These are phyloP conservation scores for Anastatus disparis DNA, from an alignment of 1,140 invertebrate species.

Conservation along the genomic window DNA sequence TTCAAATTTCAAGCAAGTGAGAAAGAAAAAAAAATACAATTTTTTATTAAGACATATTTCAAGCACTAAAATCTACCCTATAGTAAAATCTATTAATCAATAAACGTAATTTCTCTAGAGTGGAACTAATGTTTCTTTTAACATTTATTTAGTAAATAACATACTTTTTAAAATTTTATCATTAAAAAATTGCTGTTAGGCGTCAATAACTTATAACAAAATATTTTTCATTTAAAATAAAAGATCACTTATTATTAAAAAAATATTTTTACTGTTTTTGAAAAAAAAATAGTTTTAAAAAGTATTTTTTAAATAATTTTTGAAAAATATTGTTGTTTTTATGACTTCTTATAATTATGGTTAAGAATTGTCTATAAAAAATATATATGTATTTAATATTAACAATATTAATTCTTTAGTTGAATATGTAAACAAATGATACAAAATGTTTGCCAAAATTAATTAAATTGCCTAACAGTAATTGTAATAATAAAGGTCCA, in stretches of 20 bases:
- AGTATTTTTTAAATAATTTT: not conserved
- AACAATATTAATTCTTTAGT: no score
- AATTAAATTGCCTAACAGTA: constrained; percentile 23
- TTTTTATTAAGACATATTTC: constrained; percentile 55
- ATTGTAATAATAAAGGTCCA: constrained; percentile 10
- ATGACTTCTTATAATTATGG: not conserved
- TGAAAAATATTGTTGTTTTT: not conserved
- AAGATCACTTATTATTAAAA: no score
- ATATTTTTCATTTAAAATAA: constrained; percentile 7
- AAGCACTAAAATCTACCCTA: constrained; percentile 47
- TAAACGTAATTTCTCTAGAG: no score
- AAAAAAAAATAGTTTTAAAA: not conserved
- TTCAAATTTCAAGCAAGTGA: constrained; percentile 60
- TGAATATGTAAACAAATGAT: no score
- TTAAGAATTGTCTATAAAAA: not conserved
- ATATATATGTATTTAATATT: not conserved
- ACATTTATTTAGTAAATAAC: no score
- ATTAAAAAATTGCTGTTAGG: constrained; percentile 25
- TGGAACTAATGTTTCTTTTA: constrained; percentile 1
- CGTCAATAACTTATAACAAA: not conserved
- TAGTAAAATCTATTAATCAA: not conserved
- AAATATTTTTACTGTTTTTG: not conserved
- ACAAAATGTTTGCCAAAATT: no score
- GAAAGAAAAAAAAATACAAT: no score
- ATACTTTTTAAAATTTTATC: no score